Evolutionary conservation across 2,797 vertebrate genomes (phyloP).

Genomic region (Acrossocheilus fasciatus): DNA sequence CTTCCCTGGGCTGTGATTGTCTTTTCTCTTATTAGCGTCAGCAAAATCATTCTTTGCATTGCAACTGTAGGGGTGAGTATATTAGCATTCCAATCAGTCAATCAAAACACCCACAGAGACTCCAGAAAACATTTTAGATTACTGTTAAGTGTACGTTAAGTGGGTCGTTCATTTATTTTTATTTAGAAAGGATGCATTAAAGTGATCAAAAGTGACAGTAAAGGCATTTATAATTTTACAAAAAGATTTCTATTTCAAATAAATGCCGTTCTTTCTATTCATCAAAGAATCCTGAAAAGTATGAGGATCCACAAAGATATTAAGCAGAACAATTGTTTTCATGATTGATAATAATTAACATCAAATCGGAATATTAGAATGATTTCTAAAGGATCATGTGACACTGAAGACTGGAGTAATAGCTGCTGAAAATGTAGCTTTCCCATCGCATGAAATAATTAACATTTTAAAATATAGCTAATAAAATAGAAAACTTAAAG

Average conservation of each 20-base stretch:
- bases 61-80: conserved; percentile 52
- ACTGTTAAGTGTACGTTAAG: background rate
- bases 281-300: background rate
- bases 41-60: conserved; percentile 49
- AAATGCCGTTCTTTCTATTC: background rate
- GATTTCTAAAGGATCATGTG: background rate
- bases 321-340: background rate
- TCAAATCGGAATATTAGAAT: no score
- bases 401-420: background rate
- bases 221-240: background rate
- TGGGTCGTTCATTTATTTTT: background rate
- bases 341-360: background rate
- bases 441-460: background rate
- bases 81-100: background rate
- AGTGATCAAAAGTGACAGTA: background rate
- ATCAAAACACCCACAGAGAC: background rate
- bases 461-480: background rate
- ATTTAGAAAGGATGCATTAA: background rate
- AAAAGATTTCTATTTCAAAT: background rate
- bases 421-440: background rate
- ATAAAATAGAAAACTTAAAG: background rate
- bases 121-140: background rate
- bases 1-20: conserved; percentile 15
- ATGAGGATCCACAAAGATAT: background rate
- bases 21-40: conserved; percentile 15